These are phyloP conservation scores for Antennarius striatus DNA, from an alignment of 2,113 vertebrate species.

Conservation along the genomic window DNA sequence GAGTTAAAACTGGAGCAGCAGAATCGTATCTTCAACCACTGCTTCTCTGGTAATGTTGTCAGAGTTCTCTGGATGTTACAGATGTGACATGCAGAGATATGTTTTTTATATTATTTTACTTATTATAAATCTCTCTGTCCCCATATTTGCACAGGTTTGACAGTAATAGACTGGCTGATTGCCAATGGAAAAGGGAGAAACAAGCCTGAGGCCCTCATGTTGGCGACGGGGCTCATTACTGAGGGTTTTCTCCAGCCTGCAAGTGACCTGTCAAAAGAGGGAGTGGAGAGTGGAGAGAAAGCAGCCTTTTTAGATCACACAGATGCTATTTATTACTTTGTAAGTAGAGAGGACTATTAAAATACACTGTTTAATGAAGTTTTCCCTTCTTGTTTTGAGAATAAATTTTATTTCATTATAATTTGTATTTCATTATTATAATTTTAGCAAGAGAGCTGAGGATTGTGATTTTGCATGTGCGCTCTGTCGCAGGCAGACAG, in stretches of 20 bases:
- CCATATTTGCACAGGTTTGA: conserved; percentile 75
- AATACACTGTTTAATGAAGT: neutral
- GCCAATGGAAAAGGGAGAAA: conserved; percentile 86
- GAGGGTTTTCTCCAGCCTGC: conserved; percentile 95
- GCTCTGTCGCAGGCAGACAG: conserved; percentile 62
- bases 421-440: too few relatives aligned
- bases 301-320: conserved; percentile 84
- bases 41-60: conserved; percentile 87
- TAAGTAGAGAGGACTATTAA: conserved; percentile 72
- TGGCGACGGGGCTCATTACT: conserved; percentile 87
- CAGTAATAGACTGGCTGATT: conserved; percentile 92
- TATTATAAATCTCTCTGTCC: neutral
- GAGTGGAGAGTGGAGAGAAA: conserved; percentile 78
- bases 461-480: conserved; percentile 2
- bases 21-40: conserved; percentile 91
- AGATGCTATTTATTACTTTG: conserved; percentile 93
- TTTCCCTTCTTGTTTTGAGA: neutral
- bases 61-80: conserved; percentile 2
- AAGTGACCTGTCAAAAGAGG: conserved; percentile 86
- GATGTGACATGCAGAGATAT: too few relatives aligned
- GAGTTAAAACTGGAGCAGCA: conserved; percentile 92
- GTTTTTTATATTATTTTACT: neutral
- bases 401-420: too few relatives aligned
- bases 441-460: neutral
- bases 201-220: conserved; percentile 86